Evolutionary conservation across 2,113 vertebrate genomes (phyloP).

Genomic region (Protobothrops mucrosquamatus): DNA sequence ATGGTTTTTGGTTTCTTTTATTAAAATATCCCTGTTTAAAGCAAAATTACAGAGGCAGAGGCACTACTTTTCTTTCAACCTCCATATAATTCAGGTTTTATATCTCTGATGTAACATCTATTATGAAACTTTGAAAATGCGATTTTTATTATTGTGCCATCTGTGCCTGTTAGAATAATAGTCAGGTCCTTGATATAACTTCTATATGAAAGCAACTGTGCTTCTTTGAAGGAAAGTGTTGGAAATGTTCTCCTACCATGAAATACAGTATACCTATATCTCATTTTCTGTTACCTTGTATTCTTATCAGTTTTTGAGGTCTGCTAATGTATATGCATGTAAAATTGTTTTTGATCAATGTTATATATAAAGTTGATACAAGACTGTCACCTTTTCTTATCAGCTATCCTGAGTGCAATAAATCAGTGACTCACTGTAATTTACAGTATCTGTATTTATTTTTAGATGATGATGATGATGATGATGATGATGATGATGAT

Average conservation of each 20-base stretch:
- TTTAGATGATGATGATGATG: too few species aligned
- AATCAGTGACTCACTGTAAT: not conserved
- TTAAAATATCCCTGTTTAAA: not conserved
- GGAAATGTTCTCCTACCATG: not conserved
- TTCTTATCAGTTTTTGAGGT: not conserved
- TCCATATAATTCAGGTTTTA: not conserved
- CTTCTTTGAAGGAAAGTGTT: not conserved
- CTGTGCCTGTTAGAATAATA: not conserved
- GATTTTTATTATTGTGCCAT: not conserved
- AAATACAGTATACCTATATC: not conserved
- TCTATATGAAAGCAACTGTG: not conserved
- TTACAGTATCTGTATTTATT: not conserved
- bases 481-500: not conserved
- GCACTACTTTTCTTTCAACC: not conserved
- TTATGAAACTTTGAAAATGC: not conserved
- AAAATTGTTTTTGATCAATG: not conserved
- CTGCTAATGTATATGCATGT: not conserved
- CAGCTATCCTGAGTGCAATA: not conserved
- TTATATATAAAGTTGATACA: not conserved
- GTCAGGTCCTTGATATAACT: not conserved
- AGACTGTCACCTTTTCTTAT: not conserved
- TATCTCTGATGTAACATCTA: not conserved
- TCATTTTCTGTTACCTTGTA: not conserved
- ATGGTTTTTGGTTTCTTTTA: not conserved
- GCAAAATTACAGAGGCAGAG: not conserved